phyloP scores from a whole-genome alignment of 2,888 invertebrate genomes.

The Desoria tigrina region DNA sequence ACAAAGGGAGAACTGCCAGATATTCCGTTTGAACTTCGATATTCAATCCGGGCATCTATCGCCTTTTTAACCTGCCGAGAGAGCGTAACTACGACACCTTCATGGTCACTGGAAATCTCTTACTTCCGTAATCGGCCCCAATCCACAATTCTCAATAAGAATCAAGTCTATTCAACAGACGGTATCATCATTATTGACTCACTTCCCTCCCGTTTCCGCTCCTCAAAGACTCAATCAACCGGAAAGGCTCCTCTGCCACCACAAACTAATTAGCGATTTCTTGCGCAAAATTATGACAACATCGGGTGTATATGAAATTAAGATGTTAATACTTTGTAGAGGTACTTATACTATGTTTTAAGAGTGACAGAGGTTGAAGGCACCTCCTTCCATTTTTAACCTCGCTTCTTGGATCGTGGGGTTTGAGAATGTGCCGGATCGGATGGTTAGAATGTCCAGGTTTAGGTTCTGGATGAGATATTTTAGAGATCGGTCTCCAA shows the following conservation, averaged over 20 bases:
- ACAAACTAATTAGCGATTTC: not conserved
- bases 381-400: conserved; percentile 1
- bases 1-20: conserved; percentile 26
- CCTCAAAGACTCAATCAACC: too few species aligned
- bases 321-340: too few species aligned
- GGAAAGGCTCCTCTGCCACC: too few species aligned
- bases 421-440: conserved; percentile 28
- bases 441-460: conserved; percentile 28
- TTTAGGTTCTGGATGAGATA: conserved; percentile 21
- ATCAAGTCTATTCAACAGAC: too few species aligned
- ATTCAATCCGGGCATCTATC: conserved; percentile 26
- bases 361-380: too few species aligned
- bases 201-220: not conserved
- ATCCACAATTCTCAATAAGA: too few species aligned
- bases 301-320: too few species aligned
- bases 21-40: conserved; percentile 26
- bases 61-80: conserved; percentile 29
- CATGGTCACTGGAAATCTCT: conserved; percentile 12
- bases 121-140: conserved; percentile 5
- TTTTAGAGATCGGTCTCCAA: conserved; percentile 25
- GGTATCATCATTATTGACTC: too few species aligned
- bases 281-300: conserved; percentile 25
- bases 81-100: conserved; percentile 29
- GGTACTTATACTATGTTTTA: too few species aligned
- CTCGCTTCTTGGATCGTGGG: conserved; percentile 3